Evolutionary conservation across 2,797 vertebrate species (phyloP).

Genomic region (Cichlasoma orientale): DNA sequence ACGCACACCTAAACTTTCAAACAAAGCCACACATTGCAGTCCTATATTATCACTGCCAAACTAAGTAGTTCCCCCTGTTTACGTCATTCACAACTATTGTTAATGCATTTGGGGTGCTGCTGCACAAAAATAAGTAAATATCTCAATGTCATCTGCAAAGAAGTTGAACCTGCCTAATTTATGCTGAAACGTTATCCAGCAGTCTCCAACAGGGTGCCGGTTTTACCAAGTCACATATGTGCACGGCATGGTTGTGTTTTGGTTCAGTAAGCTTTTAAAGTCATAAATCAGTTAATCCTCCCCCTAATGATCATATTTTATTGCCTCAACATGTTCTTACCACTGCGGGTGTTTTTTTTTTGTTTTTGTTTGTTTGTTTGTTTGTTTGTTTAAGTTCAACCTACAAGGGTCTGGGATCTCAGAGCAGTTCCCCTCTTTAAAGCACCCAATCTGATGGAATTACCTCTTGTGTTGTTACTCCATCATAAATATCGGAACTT

Average conservation of each 20-base stretch:
- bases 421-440: neutral
- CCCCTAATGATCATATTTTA: neutral
- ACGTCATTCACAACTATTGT: neutral
- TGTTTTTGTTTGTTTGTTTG: neutral
- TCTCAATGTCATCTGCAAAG: slow-evolving; percentile 1
- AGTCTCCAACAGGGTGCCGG: neutral
- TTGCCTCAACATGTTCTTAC: neutral
- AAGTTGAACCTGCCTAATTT: neutral
- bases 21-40: neutral
- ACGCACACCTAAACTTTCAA: too few relatives aligned
- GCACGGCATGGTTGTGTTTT: neutral
- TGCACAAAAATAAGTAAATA: neutral
- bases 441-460: neutral
- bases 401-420: neutral
- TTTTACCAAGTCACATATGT: neutral
- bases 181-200: neutral
- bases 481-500: neutral
- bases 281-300: neutral
- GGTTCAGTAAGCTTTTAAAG: neutral
- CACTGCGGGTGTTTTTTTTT: neutral
- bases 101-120: neutral
- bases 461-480: neutral
- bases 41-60: neutral
- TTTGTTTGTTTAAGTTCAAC: neutral
- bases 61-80: neutral